Evolutionary conservation across 2,888 invertebrate genomes (phyloP).

Genomic region (Andrena hattorfiana): DNA sequence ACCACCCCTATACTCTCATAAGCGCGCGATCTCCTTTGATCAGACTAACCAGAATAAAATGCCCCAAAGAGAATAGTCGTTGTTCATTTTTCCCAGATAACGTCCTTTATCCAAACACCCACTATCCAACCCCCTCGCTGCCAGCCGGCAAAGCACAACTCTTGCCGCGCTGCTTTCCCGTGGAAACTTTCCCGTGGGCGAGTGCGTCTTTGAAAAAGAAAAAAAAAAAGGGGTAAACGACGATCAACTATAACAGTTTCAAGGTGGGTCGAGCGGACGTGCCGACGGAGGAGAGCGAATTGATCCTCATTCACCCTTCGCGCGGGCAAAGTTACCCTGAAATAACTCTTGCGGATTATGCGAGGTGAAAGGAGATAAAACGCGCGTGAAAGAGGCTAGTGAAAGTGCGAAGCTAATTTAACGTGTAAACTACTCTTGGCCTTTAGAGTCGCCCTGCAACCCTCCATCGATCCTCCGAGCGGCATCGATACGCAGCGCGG

Average conservation of each 20-base stretch:
- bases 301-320: constrained; percentile 63
- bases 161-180: not conserved
- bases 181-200: constrained; percentile 28
- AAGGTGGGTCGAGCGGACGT: constrained; percentile 50
- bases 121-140: not conserved
- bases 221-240: constrained; percentile 31
- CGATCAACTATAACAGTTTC: constrained; percentile 57
- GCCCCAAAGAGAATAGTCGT: no score
- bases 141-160: not conserved
- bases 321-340: constrained; percentile 61
- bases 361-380: constrained; percentile 64
- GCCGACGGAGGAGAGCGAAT: constrained; percentile 50
- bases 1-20: no score
- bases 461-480: constrained; percentile 5
- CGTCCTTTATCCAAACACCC: not conserved
- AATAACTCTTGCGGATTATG: constrained; percentile 65
- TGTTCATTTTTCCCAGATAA: no score
- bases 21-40: no score
- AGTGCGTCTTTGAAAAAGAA: constrained; percentile 39
- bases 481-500: no score
- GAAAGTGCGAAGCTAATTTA: constrained; percentile 63
- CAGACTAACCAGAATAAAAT: no score
- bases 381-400: constrained; percentile 62
- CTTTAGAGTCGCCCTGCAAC: constrained; percentile 34
- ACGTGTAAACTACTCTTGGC: constrained; percentile 62